phyloP scores from a whole-genome alignment of 2,888 invertebrate genomes.

The Machimus atricapillus region DNA sequence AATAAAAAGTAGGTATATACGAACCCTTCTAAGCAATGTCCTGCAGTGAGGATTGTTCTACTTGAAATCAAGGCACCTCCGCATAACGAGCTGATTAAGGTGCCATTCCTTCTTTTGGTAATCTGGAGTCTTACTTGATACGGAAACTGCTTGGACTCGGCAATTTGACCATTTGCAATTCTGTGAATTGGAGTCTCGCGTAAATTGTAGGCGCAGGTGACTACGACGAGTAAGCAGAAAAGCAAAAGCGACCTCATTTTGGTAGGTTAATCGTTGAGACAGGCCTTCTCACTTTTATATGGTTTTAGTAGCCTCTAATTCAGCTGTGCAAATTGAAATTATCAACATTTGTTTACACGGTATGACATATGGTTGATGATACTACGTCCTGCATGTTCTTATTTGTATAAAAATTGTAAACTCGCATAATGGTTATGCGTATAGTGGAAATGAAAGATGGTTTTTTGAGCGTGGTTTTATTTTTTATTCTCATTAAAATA shows the following conservation, averaged over 20 bases:
- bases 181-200: not conserved
- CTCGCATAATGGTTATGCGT: no score
- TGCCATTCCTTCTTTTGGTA: not conserved
- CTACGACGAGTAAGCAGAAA: not conserved
- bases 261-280: not conserved
- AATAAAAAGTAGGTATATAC: not conserved
- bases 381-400: no score
- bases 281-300: not conserved
- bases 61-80: conserved; percentile 53
- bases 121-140: not conserved
- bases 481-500: no score
- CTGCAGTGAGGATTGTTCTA: conserved; percentile 55
- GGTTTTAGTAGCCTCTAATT: not conserved
- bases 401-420: no score
- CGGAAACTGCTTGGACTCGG: not conserved
- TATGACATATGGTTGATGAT: not conserved
- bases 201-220: not conserved
- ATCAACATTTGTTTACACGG: not conserved
- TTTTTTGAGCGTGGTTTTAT: no score
- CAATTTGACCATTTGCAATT: not conserved
- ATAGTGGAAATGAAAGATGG: no score
- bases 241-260: not conserved
- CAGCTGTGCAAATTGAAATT: not conserved
- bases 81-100: conserved; percentile 46
- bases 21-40: conserved; percentile 55